Percentiles rank a stretch among this genome's conserved stretches.
Conservation (phyloP, 2,797 vertebrate species). For the Sphaeramia orbicularis region DNA sequence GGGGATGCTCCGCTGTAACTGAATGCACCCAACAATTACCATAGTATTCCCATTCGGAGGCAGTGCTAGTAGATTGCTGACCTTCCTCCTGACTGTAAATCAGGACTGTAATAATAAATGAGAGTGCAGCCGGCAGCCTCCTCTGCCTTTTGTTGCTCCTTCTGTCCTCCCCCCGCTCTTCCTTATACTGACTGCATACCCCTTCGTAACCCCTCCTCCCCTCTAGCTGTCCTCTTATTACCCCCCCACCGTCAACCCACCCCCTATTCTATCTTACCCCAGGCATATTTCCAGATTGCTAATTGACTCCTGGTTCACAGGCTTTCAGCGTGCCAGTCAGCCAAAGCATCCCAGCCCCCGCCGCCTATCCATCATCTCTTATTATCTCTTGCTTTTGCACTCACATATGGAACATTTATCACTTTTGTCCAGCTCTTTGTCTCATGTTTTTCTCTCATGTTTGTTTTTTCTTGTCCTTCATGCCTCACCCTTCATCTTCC, state of each 20-base stretch:
- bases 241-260: constrained; percentile 13
- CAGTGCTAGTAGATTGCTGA: constrained; percentile 36
- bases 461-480: constrained; percentile 1
- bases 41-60: constrained; percentile 40
- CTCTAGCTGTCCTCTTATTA: constrained; percentile 67
- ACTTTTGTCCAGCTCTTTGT: background rate
- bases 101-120: constrained; percentile 72
- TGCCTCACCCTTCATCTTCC: background rate
- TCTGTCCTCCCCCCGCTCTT: constrained; percentile 36
- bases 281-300: constrained; percentile 81
- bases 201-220: constrained; percentile 28
- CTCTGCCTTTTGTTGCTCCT: constrained; percentile 62
- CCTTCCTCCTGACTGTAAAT: constrained; percentile 72
- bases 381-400: constrained; percentile 34
- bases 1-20: constrained; percentile 21
- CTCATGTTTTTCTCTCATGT: constrained; percentile 11
- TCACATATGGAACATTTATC: constrained; percentile 9
- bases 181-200: constrained; percentile 35
- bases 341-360: background rate
- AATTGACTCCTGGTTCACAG: constrained; percentile 81
- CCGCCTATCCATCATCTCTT: constrained; percentile 28
- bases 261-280: constrained; percentile 13
- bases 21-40: constrained; percentile 46
- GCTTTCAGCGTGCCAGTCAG: constrained; percentile 56
- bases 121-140: constrained; percentile 47